Percentiles rank a stretch among this genome's conserved stretches.
Evolutionary conservation across 2,888 invertebrate genomes (phyloP).

Genomic region (Mythimna loreyi): DNA sequence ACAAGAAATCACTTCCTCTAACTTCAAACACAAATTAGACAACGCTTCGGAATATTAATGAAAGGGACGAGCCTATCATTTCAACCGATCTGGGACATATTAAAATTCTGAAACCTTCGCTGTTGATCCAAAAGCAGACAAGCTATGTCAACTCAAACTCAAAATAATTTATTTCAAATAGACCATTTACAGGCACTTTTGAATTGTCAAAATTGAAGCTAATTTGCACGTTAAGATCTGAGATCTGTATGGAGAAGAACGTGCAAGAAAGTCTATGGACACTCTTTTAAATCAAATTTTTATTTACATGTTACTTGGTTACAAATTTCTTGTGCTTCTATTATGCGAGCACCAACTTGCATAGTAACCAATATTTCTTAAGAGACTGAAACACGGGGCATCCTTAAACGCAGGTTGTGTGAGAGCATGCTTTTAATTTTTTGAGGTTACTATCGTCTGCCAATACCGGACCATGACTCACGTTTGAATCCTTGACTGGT

Average conservation of each 20-base stretch:
- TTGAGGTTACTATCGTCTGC: conserved; percentile 64
- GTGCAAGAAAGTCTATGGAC: no score
- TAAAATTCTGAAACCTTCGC: conserved; percentile 47
- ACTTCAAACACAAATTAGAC: conserved; percentile 84
- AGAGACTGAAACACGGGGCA: conserved; percentile 28
- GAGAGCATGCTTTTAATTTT: conserved; percentile 61
- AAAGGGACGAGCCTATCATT: conserved; percentile 62
- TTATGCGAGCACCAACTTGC: no score
- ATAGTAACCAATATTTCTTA: conserved; percentile 28
- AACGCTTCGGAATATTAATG: conserved; percentile 84
- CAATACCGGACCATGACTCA: conserved; percentile 79
- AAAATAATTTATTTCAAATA: no score
- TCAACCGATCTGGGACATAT: conserved; percentile 42
- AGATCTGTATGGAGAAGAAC: no score
- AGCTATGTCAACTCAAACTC: conserved; percentile 12
- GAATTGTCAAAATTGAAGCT: no score
- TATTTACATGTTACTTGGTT: no score
- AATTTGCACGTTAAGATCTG: no score
- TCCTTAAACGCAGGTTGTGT: conserved; percentile 59
- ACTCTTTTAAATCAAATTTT: no score
- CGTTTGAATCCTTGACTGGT: conserved; percentile 80
- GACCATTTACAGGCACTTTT: no score
- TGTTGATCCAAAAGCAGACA: conserved; percentile 32
- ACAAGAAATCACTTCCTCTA: conserved; percentile 84
- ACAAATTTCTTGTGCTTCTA: no score